These are phyloP conservation scores for Picathartes gymnocephalus DNA, from an alignment of 2,113 vertebrate species.

Conservation along the genomic window DNA sequence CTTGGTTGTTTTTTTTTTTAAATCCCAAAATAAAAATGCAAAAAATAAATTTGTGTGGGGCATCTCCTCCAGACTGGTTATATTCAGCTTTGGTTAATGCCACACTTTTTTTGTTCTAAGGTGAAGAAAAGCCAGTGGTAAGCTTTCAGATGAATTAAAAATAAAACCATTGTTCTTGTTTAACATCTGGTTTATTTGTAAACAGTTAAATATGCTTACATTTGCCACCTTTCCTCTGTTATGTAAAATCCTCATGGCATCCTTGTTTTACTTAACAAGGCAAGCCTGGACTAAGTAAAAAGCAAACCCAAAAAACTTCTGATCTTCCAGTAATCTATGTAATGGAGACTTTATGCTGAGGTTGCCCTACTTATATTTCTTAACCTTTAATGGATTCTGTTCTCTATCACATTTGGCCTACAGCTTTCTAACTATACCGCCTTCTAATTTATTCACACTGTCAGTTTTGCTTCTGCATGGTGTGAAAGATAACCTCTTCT, in stretches of 20 bases:
- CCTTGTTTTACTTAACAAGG: background rate
- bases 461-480: background rate
- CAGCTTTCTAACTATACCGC: background rate
- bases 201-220: background rate
- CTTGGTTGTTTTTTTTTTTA: background rate
- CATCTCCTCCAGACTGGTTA: background rate
- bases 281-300: background rate
- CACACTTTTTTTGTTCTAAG: background rate
- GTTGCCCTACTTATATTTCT: background rate
- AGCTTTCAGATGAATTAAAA: background rate
- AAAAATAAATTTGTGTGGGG: background rate
- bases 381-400: background rate
- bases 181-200: background rate
- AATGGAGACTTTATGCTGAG: background rate
- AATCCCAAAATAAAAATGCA: background rate
- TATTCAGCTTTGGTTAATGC: background rate
- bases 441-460: background rate
- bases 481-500: background rate
- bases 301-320: background rate
- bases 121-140: background rate
- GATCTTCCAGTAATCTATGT: background rate
- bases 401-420: background rate
- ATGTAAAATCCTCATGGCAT: background rate
- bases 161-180: background rate
- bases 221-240: background rate